Evolutionary conservation across 2,797 vertebrate species (phyloP).

Genomic region (Limosa lapponica): DNA sequence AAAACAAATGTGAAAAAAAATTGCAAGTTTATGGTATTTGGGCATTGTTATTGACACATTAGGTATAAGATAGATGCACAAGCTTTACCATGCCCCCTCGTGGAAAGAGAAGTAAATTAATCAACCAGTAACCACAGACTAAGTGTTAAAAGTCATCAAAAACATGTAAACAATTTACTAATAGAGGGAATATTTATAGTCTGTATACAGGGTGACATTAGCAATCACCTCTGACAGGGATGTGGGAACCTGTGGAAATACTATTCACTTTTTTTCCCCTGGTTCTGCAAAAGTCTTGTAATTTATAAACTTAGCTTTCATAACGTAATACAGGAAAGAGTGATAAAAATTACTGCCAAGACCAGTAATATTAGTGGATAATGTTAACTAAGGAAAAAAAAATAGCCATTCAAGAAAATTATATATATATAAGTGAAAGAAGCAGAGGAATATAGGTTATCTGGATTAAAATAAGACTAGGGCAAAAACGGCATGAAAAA

Average conservation of each 20-base stretch:
- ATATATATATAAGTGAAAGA: not conserved
- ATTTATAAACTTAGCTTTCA: not conserved
- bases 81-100: not conserved
- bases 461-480: not conserved
- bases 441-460: not conserved
- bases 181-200: not conserved
- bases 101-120: not conserved
- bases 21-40: not conserved
- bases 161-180: not conserved
- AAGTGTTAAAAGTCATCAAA: not conserved
- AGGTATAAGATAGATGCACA: not conserved
- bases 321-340: not conserved
- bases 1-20: not conserved
- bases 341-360: not conserved
- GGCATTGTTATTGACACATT: not conserved
- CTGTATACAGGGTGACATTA: not conserved
- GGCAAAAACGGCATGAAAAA: not conserved
- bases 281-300: not conserved
- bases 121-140: not conserved
- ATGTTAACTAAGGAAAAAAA: not conserved
- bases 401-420: not conserved
- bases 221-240: not conserved
- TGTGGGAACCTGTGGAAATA: not conserved
- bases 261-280: accelerated
- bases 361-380: not conserved